phyloP scores from a whole-genome alignment of 2,888 invertebrate species.

The Drosophila prostipennis region DNA sequence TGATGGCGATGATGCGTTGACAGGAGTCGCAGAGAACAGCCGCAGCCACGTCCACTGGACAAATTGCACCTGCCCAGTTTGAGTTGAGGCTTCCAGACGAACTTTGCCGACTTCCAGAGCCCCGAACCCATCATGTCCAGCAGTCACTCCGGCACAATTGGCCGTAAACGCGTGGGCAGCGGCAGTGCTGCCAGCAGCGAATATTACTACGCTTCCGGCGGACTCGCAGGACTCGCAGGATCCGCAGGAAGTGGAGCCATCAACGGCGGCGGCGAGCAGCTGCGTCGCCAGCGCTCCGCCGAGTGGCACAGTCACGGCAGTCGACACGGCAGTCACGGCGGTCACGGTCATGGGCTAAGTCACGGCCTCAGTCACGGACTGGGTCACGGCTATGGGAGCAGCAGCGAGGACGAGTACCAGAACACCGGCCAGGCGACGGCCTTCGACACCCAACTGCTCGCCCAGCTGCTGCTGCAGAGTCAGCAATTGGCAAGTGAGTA shows the following conservation, averaged over 20 bases:
- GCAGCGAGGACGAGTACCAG: constrained; percentile 86
- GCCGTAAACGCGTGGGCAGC: constrained; percentile 83
- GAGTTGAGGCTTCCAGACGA: not conserved
- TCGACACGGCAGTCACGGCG: constrained; percentile 84
- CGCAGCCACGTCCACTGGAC: not conserved
- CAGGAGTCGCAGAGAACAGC: constrained; percentile 1
- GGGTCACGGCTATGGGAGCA: constrained; percentile 79
- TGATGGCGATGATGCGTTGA: constrained; percentile 4
- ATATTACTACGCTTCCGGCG: constrained; percentile 76
- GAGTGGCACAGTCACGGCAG: constrained; percentile 85
- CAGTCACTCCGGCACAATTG: constrained; percentile 84
- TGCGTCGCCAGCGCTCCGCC: constrained; percentile 85
- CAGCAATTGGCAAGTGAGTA: constrained; percentile 87
- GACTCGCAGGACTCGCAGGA: constrained; percentile 1
- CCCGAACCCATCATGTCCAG: constrained; percentile 79
- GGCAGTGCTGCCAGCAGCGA: constrained; percentile 82
- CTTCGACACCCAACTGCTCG: constrained; percentile 86
- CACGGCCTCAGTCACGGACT: constrained; percentile 80
- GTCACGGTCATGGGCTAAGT: constrained; percentile 80
- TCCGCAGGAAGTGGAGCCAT: constrained; percentile 44
- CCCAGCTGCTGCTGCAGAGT: constrained; percentile 86
- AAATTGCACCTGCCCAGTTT: not conserved
- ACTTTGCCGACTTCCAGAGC: not conserved
- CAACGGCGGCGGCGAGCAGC: constrained; percentile 69
- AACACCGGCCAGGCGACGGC: constrained; percentile 83